Base-by-base conservation (phyloP, 1,140 invertebrate species). In the Temnothorax nylanderi region DNA sequence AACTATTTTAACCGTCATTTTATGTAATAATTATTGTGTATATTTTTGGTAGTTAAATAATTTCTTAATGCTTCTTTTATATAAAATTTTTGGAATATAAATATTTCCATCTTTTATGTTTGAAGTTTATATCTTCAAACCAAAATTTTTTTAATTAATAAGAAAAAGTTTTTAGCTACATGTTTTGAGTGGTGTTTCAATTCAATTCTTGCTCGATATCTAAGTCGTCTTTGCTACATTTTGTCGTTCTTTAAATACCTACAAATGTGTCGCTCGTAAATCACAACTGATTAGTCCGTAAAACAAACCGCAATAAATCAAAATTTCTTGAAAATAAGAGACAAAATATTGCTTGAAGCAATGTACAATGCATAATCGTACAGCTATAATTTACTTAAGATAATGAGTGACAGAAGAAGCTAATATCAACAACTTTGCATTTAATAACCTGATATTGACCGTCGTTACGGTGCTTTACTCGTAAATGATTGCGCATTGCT, bases 301-400 rank as follows among this genome's bases (percentile, higher is more conserved):
- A 64, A 32, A 62, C 44, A 32, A 32, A 18, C 2, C 2, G 10
- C 3, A n/a, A 37, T 60, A 76, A 77, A 62, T 77, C 41, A 77
- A 11, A 72, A 34, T 75, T 75, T 18, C n/a, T 32, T 60, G 7
- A 44, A n/a, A 41, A 44, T 58, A 60, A 60, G 10, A 26, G 13
- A 76, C 10, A 58, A 44, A 44, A 6, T 34, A 54, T 75, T 77
- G 47, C 16, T 44, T 44, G 3, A 72, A 64, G 11, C 16, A 0
- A 75, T 21, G 34, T 65, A 75, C 5, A 51, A 60, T 18, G 21
- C 18, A 16, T 21, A 60, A 76, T 58, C 54, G 34, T 60, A 44
- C 60, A 58, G n/a, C n/a, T 32, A 32, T 44, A 60, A 60, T 60
- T 77, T 77, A 47, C 16, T 62, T 18, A 32, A 60, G 41, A 77